phyloP scores from a whole-genome alignment of 2,113 vertebrate genomes.

The Hydrolagus affinis region DNA sequence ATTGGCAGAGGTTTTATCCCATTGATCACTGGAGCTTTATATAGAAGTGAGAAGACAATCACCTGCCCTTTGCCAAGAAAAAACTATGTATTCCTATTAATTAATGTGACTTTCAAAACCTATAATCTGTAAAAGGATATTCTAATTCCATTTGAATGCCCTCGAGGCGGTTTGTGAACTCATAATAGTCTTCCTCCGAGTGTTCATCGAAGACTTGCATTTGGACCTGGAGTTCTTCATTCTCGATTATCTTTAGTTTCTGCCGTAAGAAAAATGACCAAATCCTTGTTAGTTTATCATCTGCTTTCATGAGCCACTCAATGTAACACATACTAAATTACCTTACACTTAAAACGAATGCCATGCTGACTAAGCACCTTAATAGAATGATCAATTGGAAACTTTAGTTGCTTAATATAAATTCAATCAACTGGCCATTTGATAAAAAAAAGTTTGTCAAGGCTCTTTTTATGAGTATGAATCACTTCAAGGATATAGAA shows the following conservation, averaged over 20 bases:
- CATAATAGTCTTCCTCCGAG: background rate
- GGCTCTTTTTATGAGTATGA: background rate
- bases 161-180: background rate
- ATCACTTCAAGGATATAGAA: background rate
- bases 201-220: background rate
- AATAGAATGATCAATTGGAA: conserved; percentile 3
- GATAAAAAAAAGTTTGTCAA: background rate
- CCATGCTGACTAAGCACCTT: conserved; percentile 14
- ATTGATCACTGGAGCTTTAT: background rate
- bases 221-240: background rate
- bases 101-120: background rate
- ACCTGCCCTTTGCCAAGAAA: background rate
- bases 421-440: conserved; percentile 15
- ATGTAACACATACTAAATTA: background rate
- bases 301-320: background rate
- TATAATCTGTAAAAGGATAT: background rate
- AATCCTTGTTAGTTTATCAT: background rate
- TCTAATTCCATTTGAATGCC: background rate
- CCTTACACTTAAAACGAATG: background rate
- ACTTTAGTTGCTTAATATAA: conserved; percentile 2
- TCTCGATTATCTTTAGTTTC: conserved; percentile 2
- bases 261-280: background rate
- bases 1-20: background rate
- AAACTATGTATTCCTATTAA: background rate
- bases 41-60: background rate